Base-by-base conservation (phyloP, 2,888 invertebrate species). In the Drosophila mercatorum region DNA sequence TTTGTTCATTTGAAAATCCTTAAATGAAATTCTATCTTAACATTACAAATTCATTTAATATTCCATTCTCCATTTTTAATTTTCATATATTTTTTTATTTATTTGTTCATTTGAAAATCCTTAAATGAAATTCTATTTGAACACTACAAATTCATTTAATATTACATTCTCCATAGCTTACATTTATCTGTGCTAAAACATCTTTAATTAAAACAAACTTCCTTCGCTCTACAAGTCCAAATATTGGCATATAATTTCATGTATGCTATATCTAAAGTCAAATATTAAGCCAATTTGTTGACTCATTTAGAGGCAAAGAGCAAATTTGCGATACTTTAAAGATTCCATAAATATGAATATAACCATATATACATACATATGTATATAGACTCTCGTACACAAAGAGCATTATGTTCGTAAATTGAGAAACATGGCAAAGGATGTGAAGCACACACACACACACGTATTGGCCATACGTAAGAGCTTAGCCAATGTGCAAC, bases 381-480 rank as follows among this genome's bases (percentile, higher is more conserved):
- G 28, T n/a, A 2, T 31, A 1, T 31, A 31, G 40, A 28, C 22
- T 31, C 28, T 47, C 22, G 14, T 46, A 57, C 38, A 41, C 51
- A 59, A 53, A 58, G 66, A 51, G 43, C 31, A 40, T 72, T 60
- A 77, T 51, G 49, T 26, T 26, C 43, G 66, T 43, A 70, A 75
- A 79, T 75, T 43, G 59, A 65, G 64, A 73, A 73, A 69, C 62
- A 75, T 71, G 66, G 43, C 68, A 47, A 71, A 46, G 64, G 60
- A 70, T 56, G 38, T 49, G 49, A 67, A 51, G 38, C 52, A 62
- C 57, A 75, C 62, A 36, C 31, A 2, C 62, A 17, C 0, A 78
- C 76, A 76, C 69, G 65, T 63, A 57, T 62, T 47, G 49, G 61
- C 40, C 56, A 58, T 61, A 67, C 41, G 38, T 31, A 57, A 52